phyloP scores from a whole-genome alignment of 2,113 vertebrate species.

The Dinomys branickii region DNA sequence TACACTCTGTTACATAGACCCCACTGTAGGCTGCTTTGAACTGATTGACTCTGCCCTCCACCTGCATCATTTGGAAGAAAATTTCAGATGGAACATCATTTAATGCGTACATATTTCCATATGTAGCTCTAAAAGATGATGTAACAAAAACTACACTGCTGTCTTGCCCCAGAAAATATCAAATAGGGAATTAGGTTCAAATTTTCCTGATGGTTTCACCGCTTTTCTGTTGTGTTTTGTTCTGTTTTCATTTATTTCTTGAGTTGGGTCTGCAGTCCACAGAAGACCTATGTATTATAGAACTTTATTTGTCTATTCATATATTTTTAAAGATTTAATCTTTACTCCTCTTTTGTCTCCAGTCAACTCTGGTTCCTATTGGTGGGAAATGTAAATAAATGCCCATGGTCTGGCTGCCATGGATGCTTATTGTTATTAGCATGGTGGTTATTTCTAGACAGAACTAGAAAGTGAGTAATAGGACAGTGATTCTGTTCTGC shows the following conservation, averaged over 20 bases:
- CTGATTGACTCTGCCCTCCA: neutral
- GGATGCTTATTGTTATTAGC: neutral
- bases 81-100: neutral
- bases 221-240: neutral
- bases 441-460: neutral
- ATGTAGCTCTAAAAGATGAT: neutral
- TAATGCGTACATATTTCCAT: neutral
- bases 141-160: neutral
- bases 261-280: neutral
- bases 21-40: neutral
- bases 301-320: neutral
- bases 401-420: neutral
- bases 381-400: neutral
- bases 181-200: neutral
- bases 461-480: neutral
- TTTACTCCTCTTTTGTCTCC: neutral
- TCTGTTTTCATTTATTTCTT: neutral
- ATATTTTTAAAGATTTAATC: neutral
- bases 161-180: neutral
- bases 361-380: neutral
- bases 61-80: conserved; percentile 6
- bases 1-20: neutral
- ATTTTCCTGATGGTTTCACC: neutral
- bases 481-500: neutral
- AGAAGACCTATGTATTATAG: neutral